phyloP scores from a whole-genome alignment of 2,888 invertebrate species.

The Eupithecia inturbata region DNA sequence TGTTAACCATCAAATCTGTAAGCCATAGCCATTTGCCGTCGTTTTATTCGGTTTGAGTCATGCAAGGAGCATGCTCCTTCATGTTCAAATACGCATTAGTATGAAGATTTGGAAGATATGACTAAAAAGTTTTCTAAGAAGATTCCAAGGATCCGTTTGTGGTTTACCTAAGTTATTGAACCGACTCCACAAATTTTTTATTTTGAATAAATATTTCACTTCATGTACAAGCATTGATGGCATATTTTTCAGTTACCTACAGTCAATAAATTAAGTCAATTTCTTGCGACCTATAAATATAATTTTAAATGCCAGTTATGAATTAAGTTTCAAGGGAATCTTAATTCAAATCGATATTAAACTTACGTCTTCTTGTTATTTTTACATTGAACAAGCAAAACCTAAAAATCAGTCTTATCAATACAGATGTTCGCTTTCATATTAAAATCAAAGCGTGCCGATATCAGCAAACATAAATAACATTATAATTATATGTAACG shows the following conservation, averaged over 20 bases:
- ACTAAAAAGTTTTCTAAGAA: neutral
- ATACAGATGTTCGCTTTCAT: constrained; percentile 48
- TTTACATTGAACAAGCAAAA: neutral
- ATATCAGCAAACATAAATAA: constrained; percentile 74
- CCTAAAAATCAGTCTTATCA: constrained; percentile 31
- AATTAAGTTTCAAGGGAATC: neutral
- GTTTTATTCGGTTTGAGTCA: constrained; percentile 5
- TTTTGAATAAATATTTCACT: neutral
- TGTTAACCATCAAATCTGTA: neutral
- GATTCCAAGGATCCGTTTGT: constrained; percentile 1
- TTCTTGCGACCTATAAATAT: neutral
- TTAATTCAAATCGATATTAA: neutral
- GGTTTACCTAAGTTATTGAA: neutral
- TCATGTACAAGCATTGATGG: neutral
- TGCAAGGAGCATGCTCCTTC: neutral
- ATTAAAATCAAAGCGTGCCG: constrained; percentile 57
- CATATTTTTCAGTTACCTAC: neutral
- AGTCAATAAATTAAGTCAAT: too few species aligned
- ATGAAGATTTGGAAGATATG: neutral
- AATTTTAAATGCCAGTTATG: neutral
- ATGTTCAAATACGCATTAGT: constrained; percentile 15
- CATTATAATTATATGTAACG: constrained; percentile 65
- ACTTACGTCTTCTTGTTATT: neutral
- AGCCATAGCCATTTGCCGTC: neutral
- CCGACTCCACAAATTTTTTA: neutral